A percentile compares a stretch with the other conserved stretches of the same genome.
phyloP scores from a whole-genome alignment of 2,888 invertebrate genomes.

The Marronus borbonicus region DNA sequence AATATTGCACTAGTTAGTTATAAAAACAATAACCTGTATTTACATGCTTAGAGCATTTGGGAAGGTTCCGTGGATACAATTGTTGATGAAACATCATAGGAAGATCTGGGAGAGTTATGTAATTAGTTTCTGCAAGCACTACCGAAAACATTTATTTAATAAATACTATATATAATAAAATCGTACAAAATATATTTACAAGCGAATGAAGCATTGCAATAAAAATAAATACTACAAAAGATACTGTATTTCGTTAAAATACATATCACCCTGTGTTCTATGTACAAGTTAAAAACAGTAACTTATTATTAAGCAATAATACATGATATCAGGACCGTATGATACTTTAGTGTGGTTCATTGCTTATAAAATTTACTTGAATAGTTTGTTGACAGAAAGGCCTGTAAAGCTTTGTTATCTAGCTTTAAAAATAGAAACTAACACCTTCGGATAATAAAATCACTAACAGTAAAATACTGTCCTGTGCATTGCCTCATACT shows the following conservation, averaged over 20 bases:
- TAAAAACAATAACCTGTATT: constrained; percentile 36
- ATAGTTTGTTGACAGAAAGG: no score
- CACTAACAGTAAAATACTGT: constrained; percentile 3
- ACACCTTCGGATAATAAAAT: background rate
- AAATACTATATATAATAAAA: constrained; percentile 47
- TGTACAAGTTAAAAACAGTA: constrained; percentile 63
- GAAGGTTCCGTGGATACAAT: background rate
- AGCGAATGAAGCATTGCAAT: constrained; percentile 50
- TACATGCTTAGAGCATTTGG: constrained; percentile 24
- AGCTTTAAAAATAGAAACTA: no score
- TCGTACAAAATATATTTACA: constrained; percentile 53
- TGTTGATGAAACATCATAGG: constrained; percentile 34
- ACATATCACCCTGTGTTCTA: constrained; percentile 70
- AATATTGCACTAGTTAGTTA: background rate
- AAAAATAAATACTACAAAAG: constrained; percentile 55
- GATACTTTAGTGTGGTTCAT: background rate
- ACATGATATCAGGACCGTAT: constrained; percentile 39
- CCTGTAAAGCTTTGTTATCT: no score
- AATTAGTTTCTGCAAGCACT: constrained; percentile 50
- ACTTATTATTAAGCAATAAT: constrained; percentile 50
- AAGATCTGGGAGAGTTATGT: constrained; percentile 38
- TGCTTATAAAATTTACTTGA: no score
- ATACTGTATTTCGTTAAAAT: constrained; percentile 55
- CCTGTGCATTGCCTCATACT: constrained; percentile 23
- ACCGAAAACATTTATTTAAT: constrained; percentile 48